Evolutionary conservation across 2,888 invertebrate genomes (phyloP), one percentile per base, ranked within the genome.

Genomic region (Mamestra brassicae): DNA sequence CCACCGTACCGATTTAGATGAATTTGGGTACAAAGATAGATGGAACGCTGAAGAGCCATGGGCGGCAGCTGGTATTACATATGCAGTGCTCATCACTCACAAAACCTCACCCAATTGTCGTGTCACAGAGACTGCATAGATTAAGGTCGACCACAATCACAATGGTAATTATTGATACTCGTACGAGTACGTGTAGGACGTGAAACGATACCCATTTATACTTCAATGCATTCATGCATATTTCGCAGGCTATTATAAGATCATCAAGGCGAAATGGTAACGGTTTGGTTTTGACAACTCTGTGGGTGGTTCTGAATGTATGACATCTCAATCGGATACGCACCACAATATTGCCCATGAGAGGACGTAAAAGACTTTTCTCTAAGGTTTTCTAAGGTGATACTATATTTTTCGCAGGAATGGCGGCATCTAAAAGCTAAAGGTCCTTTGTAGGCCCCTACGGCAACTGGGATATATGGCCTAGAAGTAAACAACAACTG

Each of bases 101-200:
- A 3, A 66, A 57, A 64, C 65, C 55, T 65, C 72, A 50, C 66
- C 74, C 62, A 67, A 78, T 74, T 63, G n/a, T 45, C 3, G 17
- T 13, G 26, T 8, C 8, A 13, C 42, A 26, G 67, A 17, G 61
- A 36, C 65, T 52, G 75, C 78, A 78, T 83, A 84, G 81, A 83
- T 67, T 75, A 64, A 83, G 84, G 83, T 75, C 85, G 57, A 84
- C 83, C 71, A 83, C 83, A 75, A 83, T 83, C 83, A 78, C 84
- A 84, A 80, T 67, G 38, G 66, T 55, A 63, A 66, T 47, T 63
- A 72, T 71, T 75, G 67, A 65, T 55, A 26, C 26, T 26, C 26
- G 26, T 26, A 70, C 17, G 17, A 6, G 17, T 71, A 68, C 58
- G 75, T 60, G 70, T 82, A 55, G 71, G 70, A 72, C 76, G 70